phyloP scores from a whole-genome alignment of 2,113 vertebrate genomes.

The Rhinoderma darwinii region DNA sequence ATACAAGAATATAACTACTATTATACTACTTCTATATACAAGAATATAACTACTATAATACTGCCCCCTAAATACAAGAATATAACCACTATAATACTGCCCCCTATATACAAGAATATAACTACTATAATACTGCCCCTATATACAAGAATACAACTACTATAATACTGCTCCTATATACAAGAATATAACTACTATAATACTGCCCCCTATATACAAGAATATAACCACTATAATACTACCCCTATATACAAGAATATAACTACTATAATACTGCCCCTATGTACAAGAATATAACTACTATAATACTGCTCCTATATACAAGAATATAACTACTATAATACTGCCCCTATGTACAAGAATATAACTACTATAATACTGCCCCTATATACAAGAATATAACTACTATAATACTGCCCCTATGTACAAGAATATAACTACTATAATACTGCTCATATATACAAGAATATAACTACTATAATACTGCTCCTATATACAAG shows the following conservation, averaged over 20 bases:
- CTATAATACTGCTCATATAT: neutral
- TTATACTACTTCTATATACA: neutral
- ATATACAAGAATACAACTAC: neutral
- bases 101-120: neutral
- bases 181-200: neutral
- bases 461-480: slow-evolving; percentile 17
- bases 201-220: neutral
- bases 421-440: slow-evolving; percentile 1
- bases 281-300: slow-evolving; percentile 12
- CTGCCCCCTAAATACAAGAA: neutral
- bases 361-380: slow-evolving; percentile 15
- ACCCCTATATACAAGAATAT: slow-evolving; percentile 1
- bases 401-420: slow-evolving; percentile 2
- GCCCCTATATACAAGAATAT: neutral
- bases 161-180: neutral
- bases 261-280: neutral
- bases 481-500: neutral
- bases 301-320: neutral
- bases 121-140: neutral
- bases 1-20: slow-evolving; percentile 6
- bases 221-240: slow-evolving; percentile 12
- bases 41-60: slow-evolving; percentile 14
- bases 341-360: neutral
- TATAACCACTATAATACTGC: neutral
- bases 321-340: slow-evolving; percentile 18